Percentiles rank a stretch among this genome's conserved stretches.
Evolutionary conservation across 1,140 invertebrate species (phyloP).

Genomic region (Araneus ventricosus): DNA sequence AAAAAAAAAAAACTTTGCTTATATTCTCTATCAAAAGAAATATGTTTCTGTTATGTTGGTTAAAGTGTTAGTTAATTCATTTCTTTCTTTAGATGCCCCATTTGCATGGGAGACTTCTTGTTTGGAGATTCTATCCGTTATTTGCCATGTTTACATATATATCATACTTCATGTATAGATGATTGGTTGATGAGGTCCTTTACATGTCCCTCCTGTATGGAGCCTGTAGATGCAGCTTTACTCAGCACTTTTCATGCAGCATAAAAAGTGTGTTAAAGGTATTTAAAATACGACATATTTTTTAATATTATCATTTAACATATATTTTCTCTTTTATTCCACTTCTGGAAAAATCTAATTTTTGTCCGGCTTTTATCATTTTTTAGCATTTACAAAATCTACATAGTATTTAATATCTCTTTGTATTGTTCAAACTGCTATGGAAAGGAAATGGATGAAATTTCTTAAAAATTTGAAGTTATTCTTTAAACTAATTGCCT

Average conservation of each 20-base stretch:
- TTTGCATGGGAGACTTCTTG: constrained; percentile 95
- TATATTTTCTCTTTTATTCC: not conserved
- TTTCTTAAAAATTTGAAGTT: no score
- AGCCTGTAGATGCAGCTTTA: constrained; percentile 94
- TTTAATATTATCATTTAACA: not conserved
- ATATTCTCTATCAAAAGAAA: no score
- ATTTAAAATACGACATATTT: not conserved
- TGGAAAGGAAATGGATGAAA: no score
- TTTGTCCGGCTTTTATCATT: no score
- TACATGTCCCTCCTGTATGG: constrained; percentile 95
- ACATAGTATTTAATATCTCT: no score
- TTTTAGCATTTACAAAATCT: no score
- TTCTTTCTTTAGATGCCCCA: constrained; percentile 85
- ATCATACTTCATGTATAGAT: constrained; percentile 92
- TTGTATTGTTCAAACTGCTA: no score
- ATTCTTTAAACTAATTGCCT: no score
- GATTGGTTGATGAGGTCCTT: constrained; percentile 95
- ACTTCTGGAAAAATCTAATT: no score
- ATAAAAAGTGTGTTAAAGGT: constrained; percentile 17
- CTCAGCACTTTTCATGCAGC: constrained; percentile 86
- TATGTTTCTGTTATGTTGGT: no score
- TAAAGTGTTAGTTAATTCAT: no score
- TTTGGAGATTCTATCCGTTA: constrained; percentile 90
- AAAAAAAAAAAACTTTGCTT: no score
- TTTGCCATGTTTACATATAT: constrained; percentile 95